These are phyloP conservation scores for Melieria picta DNA, from an alignment of 2,888 invertebrate genomes.

Conservation along the genomic window DNA sequence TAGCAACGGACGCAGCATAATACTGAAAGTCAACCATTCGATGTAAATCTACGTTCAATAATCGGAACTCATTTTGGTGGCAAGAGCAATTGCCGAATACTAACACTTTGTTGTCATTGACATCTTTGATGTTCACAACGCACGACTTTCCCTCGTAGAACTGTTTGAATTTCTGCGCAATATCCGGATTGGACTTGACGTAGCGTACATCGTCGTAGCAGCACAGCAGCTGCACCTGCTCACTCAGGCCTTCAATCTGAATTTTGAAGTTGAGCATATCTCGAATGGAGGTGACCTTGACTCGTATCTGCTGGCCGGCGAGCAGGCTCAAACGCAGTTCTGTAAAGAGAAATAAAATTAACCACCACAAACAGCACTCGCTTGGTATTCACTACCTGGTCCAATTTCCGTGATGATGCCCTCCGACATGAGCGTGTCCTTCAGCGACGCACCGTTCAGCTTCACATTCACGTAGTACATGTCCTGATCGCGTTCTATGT, in stretches of 20 bases:
- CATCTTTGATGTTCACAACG: conserved; percentile 59
- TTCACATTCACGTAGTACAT: conserved; percentile 59
- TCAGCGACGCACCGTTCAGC: conserved; percentile 58
- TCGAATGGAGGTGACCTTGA: conserved; percentile 56
- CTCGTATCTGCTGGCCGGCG: conserved; percentile 63
- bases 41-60: neutral
- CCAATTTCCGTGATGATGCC: conserved; percentile 56
- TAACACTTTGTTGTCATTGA: conserved; percentile 65
- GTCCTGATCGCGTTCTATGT: conserved; percentile 48
- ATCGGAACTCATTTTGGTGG: neutral
- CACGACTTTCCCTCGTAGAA: conserved; percentile 66
- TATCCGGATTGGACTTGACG: conserved; percentile 60
- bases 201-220: conserved; percentile 63
- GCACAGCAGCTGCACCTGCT: conserved; percentile 58
- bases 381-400: conserved; percentile 42
- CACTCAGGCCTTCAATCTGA: conserved; percentile 59
- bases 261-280: conserved; percentile 64
- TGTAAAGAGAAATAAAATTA: conserved; percentile 37
- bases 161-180: conserved; percentile 67
- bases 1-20: conserved; percentile 74
- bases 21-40: conserved; percentile 66
- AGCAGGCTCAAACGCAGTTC: conserved; percentile 59
- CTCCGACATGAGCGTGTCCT: conserved; percentile 54
- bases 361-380: neutral
- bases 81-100: conserved; percentile 33